Conservation (phyloP, 1,140 invertebrate genomes). For the Heliconius hewitsoni region DNA sequence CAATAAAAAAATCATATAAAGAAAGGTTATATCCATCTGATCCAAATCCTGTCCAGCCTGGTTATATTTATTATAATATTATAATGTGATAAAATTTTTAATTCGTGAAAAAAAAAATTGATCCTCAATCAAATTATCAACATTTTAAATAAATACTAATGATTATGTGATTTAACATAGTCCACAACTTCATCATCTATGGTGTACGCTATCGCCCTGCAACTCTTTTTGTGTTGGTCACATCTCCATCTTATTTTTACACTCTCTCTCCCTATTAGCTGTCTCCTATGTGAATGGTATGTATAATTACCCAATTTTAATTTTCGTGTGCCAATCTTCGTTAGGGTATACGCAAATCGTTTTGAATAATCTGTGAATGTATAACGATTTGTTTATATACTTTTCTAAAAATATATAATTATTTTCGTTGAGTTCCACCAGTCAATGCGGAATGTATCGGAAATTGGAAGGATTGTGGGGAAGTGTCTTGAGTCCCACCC, state of each 20-base stretch:
- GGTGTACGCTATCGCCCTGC: constrained; percentile 19
- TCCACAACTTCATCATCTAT: constrained; percentile 30
- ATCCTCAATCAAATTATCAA: too few species aligned
- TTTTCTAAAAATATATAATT: too few species aligned
- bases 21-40: too few species aligned
- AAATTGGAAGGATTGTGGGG: too few species aligned
- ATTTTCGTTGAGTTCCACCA: too few species aligned
- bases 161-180: not conserved
- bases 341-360: not conserved
- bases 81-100: too few species aligned
- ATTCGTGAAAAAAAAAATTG: too few species aligned
- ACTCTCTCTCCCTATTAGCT: not conserved
- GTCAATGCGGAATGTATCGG: too few species aligned
- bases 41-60: too few species aligned
- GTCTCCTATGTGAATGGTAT: constrained; percentile 5
- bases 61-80: too few species aligned
- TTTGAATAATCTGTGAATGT: not conserved
- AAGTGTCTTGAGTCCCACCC: too few species aligned
- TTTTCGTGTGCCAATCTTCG: constrained; percentile 11
- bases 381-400: not conserved
- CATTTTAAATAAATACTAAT: not conserved
- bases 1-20: too few species aligned
- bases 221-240: constrained; percentile 20
- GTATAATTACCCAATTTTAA: constrained; percentile 11
- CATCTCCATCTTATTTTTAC: constrained; percentile 25